These are phyloP conservation scores for Sprattus sprattus DNA, from an alignment of 2,113 vertebrate species.

Conservation along the genomic window DNA sequence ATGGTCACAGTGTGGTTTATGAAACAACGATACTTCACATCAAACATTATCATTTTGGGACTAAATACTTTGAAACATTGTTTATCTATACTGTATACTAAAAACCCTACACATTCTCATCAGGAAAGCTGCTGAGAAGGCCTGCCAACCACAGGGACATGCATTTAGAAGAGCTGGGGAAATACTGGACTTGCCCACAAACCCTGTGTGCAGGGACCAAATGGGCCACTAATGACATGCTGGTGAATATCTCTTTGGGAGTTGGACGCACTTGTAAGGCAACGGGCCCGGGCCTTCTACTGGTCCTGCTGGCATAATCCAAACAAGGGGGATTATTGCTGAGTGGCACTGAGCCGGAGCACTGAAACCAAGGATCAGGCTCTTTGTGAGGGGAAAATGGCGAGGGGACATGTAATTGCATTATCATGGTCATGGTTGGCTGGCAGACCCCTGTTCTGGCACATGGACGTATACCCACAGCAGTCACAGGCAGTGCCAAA, in stretches of 20 bases:
- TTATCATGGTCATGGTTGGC: conserved; percentile 32
- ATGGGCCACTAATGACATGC: conserved; percentile 59
- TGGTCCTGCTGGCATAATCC: conserved; percentile 53
- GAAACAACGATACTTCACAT: not conserved
- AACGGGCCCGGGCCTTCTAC: conserved; percentile 44
- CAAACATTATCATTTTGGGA: not conserved
- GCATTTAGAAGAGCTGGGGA: not conserved
- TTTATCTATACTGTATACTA: not conserved
- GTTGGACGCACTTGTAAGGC: conserved; percentile 48
- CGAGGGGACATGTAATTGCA: conserved; percentile 33
- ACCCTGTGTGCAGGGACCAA: conserved; percentile 40
- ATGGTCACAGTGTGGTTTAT: not conserved
- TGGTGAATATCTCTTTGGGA: conserved; percentile 49
- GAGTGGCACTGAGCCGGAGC: conserved; percentile 36
- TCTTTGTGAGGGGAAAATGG: conserved; percentile 28
- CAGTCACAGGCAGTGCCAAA: not conserved
- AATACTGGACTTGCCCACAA: conserved; percentile 3
- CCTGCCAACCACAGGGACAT: conserved; percentile 3
- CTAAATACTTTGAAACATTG: not conserved
- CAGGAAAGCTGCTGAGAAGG: not conserved
- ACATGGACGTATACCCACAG: conserved; percentile 17
- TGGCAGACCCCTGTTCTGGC: conserved; percentile 18
- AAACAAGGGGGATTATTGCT: conserved; percentile 50
- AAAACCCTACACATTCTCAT: not conserved
- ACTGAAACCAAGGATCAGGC: conserved; percentile 25